Base-by-base conservation (phyloP, 2,113 vertebrate genomes). In the Microcebus griseorufus region DNA sequence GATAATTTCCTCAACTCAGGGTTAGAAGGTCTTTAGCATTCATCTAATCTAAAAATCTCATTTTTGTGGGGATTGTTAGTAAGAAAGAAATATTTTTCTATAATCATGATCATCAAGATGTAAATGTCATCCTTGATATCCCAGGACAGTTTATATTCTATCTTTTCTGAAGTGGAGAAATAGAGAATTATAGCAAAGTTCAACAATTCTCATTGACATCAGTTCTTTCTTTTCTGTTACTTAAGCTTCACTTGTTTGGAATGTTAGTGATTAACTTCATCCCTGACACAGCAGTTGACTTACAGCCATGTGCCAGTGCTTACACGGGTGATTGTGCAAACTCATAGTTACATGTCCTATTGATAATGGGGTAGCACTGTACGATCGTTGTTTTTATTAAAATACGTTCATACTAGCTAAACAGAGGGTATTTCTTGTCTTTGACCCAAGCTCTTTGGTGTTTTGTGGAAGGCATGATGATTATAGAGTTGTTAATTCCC, bases 1-100 rank as follows among this genome's bases (percentile, higher is more conserved):
- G 82, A 69, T 75, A 58, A 37, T 96, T 96, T 82, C 58, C 32
- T 58, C 65, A 75, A 25, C 29, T 93, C 58, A 83, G 65, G 23
- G 51, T 76, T 79, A 58, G 34, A 96, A 92, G 55, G 6, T 48
- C 14, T 88, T 20, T 65, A 96, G 23, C 22, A 37, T 8, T 67
- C 58, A 88, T 69, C 62, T 93, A 73, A 62, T 60, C 29, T 60
- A 76, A 93, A 93, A 78, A 42, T 79, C 58, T 27, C 55, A 48
- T 86, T 86, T 86, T 70, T n/a, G 67, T 70, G 34, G 23, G 53
- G 29, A 6, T 20, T 39, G 9, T 88, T 55, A 64, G 37, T 85
- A 90, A 90, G 76, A 84, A 81, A 39, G 51, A 65, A 55, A 4
- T 82, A 65, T 94, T 79, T 95, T 60, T 64, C 11, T 79, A 20